Conservation (phyloP, 23 tunicate genomes). For the Diplosoma virens region DNA sequence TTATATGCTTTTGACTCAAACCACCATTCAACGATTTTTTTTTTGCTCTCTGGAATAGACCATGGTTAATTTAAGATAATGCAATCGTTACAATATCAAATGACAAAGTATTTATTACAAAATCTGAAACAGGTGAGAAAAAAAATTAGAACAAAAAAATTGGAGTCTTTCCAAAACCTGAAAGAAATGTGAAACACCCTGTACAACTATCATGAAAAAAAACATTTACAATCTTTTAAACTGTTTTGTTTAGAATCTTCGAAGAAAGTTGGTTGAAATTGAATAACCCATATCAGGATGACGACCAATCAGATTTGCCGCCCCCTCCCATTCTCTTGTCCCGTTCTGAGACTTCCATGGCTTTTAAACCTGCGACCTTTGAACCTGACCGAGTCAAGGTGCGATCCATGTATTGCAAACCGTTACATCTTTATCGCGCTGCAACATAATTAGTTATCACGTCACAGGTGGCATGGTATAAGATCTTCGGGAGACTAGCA, state of each 20-base stretch:
- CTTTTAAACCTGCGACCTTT: conserved; percentile 82
- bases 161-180: too few species aligned
- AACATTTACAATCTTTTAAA: not conserved
- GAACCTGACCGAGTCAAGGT: conserved; percentile 38
- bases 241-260: conserved; percentile 31
- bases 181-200: too few species aligned
- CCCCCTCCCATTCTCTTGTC: conserved; percentile 81
- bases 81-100: too few species aligned
- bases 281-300: conserved; percentile 26
- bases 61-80: too few species aligned
- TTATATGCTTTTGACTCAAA: too few species aligned
- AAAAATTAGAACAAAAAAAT: too few species aligned
- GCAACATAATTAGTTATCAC: too few species aligned
- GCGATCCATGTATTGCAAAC: not conserved
- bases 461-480: conserved; percentile 77
- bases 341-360: conserved; percentile 50
- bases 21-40: too few species aligned
- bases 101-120: too few species aligned
- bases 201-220: too few species aligned
- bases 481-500: conserved; percentile 66
- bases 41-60: too few species aligned
- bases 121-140: too few species aligned
- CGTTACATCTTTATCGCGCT: not conserved
- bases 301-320: conserved; percentile 28
- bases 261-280: conserved; percentile 55